Conservation (phyloP, 1,140 invertebrate species). For the Cryptotermes secundus region DNA sequence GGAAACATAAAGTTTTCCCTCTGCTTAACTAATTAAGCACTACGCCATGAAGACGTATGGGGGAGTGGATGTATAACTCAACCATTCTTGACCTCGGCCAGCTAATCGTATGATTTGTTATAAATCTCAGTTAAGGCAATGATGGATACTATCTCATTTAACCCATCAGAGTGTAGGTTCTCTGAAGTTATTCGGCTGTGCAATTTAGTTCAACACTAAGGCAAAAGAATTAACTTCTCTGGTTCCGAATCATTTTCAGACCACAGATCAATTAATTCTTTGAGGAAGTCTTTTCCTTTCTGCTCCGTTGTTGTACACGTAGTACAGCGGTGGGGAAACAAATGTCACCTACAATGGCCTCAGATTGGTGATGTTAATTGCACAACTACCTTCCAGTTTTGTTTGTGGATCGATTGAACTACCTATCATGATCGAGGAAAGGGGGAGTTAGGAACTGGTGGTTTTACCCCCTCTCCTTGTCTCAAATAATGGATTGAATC, state of each 20-base stretch:
- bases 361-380: slow-evolving; percentile 9
- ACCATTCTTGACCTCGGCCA: no score
- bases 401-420: slow-evolving; percentile 9
- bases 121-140: background rate
- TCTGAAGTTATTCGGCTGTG: background rate
- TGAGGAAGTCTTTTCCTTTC: background rate
- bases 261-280: background rate
- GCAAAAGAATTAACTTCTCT: background rate
- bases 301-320: background rate
- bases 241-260: background rate
- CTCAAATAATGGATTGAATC: slow-evolving; percentile 25
- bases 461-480: slow-evolving; percentile 12
- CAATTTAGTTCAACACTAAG: background rate
- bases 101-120: background rate
- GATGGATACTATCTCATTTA: background rate
- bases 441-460: slow-evolving; percentile 22
- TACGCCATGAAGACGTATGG: no score
- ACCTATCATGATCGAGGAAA: background rate
- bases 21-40: no score
- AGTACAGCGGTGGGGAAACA: background rate
- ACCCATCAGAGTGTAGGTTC: background rate
- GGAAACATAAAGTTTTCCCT: no score
- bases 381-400: slow-evolving; percentile 19
- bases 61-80: no score
- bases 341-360: background rate